Base-by-base conservation (phyloP, 2,888 invertebrate species). In the Ellobium chinense region DNA sequence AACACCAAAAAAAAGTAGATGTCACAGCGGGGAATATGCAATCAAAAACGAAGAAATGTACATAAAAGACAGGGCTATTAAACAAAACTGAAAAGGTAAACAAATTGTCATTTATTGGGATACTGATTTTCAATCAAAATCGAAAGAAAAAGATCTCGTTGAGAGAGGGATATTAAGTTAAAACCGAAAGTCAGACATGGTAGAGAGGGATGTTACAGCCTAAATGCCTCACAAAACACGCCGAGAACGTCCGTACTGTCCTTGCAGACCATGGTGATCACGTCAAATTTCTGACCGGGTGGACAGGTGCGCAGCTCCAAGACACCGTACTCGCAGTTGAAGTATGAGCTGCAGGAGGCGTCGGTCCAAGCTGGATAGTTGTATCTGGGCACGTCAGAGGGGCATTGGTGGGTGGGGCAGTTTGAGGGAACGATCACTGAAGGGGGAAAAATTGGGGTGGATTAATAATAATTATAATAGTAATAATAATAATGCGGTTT, bases 361-460 rank as follows among this genome's bases (percentile, higher is more conserved):
- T 78, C 62, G 0, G 29, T 37, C 77, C 77, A 77, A 21, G 18
- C 65, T 0, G 77, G 66, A 56, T 78, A 78, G 72, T 72, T 78
- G 60, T 58, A 72, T 1, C 54, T 27, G 18, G 72, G 78, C 2
- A 63, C 63, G 27, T 72, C 65, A 7, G 1, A 2, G 3, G 72
- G 78, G n/a, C 70, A 72, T 21, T 34, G 70, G 70, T 65, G 24
- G 7, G 0, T 7, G 1, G 70, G 70, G 34, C 70, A 78, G 12
- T 29, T n/a, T 2, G 1, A 1, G 1, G 63, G 54, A 31, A 31
- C 21, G 2, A 54, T 24, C 70, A 58, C 70, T 72, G 70, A 14
- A 14, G 24, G 18, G 24, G 18, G 24, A 39, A 46, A n/a, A 24
- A 27, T 46, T 12, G 24, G 5, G 14, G 14, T n/a, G 37, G 9